phyloP scores from a whole-genome alignment of 2,113 vertebrate species.

The Chloroceryle aenea region DNA sequence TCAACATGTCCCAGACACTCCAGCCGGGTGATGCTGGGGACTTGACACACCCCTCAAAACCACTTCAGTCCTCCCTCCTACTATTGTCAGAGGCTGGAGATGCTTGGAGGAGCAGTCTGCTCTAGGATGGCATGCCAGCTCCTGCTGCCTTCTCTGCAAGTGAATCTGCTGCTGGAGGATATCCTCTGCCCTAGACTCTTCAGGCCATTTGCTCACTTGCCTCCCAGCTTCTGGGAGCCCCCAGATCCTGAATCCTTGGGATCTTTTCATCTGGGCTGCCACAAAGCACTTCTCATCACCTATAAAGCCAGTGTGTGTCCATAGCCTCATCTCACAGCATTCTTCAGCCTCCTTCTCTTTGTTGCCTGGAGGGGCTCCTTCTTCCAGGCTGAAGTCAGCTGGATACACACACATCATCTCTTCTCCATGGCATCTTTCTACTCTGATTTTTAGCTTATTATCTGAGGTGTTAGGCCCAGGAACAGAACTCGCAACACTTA shows the following conservation, averaged over 20 bases:
- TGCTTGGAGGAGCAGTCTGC: not conserved
- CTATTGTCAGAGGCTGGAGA: not conserved
- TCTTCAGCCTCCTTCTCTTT: not conserved
- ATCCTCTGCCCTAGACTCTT: not conserved
- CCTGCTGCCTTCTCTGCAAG: not conserved
- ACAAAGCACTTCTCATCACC: accelerated
- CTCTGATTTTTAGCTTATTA: not conserved
- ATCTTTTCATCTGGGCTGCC: not conserved
- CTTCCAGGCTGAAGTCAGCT: not conserved
- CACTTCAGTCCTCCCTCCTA: not conserved
- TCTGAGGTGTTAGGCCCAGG: not conserved
- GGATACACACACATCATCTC: not conserved
- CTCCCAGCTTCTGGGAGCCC: not conserved
- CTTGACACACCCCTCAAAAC: not conserved
- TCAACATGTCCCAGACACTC: not conserved
- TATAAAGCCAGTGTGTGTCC: accelerated
- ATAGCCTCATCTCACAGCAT: not conserved
- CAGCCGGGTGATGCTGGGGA: not conserved
- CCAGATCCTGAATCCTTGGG: not conserved
- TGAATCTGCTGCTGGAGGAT: not conserved
- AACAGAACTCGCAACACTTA: not conserved
- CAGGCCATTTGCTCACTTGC: not conserved
- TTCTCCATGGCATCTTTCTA: not conserved
- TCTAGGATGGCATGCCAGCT: not conserved
- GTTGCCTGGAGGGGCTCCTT: not conserved